A percentile compares a stretch with the other conserved stretches of the same genome.
Conservation (phyloP, 2,113 vertebrate genomes). For the Dromas ardeola region DNA sequence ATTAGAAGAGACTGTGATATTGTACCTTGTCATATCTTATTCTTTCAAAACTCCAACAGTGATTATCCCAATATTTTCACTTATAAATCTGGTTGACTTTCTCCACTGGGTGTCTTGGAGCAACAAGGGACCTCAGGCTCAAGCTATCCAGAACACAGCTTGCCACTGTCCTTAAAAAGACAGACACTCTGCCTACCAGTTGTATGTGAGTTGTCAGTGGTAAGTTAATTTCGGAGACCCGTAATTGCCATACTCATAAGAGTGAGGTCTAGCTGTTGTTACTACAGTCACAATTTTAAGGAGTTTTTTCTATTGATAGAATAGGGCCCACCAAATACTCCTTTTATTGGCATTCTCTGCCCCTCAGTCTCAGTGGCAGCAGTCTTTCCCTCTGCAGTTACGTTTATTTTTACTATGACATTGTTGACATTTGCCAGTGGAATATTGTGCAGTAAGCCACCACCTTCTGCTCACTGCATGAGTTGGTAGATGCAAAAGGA, state of each 20-base stretch:
- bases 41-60: not conserved
- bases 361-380: not conserved
- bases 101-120: not conserved
- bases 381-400: not conserved
- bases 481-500: not conserved
- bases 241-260: not conserved
- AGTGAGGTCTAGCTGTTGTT: not conserved
- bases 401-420: not conserved
- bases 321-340: not conserved
- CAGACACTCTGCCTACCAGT: not conserved
- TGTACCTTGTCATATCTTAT: not conserved
- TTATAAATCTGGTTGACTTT: not conserved
- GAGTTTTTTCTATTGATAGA: not conserved
- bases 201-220: not conserved
- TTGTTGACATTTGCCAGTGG: not conserved
- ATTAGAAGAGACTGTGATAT: not conserved
- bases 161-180: not conserved
- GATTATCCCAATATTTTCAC: not conserved
- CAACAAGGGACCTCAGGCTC: accelerated
- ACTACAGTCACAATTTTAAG: not conserved
- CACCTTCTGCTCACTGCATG: not conserved
- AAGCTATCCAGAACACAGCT: not conserved
- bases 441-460: not conserved
- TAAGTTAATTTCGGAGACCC: not conserved
- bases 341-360: not conserved